Conservation (phyloP, 30 jellyfish, hydroid and myxozoan species). For the Rhopilema esculentum region DNA sequence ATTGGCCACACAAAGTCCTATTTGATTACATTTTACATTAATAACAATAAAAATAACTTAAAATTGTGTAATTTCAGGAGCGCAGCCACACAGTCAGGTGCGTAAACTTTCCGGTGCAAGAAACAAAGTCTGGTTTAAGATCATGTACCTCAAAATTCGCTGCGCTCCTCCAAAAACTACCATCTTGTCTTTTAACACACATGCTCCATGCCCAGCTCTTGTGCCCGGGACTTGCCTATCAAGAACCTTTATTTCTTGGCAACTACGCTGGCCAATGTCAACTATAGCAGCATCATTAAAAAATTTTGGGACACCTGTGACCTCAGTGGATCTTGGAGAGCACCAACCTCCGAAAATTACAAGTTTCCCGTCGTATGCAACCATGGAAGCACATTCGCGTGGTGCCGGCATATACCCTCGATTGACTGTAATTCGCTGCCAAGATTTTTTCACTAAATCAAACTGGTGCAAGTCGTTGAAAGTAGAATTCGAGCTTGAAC, state of each 20-base stretch:
- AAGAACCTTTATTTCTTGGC: conserved; percentile 20
- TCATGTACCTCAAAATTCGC: conserved; percentile 69
- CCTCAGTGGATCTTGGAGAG: conserved; percentile 80
- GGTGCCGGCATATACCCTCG: conserved; percentile 96
- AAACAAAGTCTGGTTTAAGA: too few relatives aligned
- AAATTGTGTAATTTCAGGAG: too few relatives aligned
- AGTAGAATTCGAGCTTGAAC: conserved; percentile 66
- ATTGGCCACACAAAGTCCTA: too few relatives aligned
- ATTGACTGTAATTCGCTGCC: conserved; percentile 73
- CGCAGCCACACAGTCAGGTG: too few relatives aligned
- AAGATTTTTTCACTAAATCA: conserved; percentile 65
- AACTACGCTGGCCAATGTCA: conserved; percentile 50
- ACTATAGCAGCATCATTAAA: conserved; percentile 77
- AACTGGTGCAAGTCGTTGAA: conserved; percentile 81
- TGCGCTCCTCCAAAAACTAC: conserved; percentile 97
- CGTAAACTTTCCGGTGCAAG: too few relatives aligned
- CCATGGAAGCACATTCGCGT: conserved; percentile 88
- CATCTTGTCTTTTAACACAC: conserved; percentile 72
- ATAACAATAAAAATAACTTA: too few relatives aligned
- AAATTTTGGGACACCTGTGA: conserved; percentile 84
- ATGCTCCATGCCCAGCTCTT: conserved; percentile 97
- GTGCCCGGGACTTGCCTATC: conserved; percentile 58
- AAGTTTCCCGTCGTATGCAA: conserved; percentile 63
- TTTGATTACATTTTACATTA: too few relatives aligned
- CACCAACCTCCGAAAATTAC: conserved; percentile 96